Evolutionary conservation across 2,797 vertebrate species (phyloP), one percentile per base, ranked within the genome.

Genomic region (Pampus argenteus): DNA sequence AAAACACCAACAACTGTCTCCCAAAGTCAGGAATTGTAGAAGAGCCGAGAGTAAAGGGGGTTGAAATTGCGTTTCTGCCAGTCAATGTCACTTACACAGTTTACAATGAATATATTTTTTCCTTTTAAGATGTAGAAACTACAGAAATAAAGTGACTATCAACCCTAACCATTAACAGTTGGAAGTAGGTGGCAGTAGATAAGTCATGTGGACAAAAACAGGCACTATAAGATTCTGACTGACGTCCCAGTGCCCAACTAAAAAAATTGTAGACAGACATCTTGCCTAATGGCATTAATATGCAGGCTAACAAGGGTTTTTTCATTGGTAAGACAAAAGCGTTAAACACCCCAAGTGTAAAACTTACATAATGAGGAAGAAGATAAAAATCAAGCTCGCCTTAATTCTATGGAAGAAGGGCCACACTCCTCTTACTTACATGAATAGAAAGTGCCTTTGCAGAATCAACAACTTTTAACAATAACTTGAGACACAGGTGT

Each of bases 371-470:
- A 67, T n/a, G 17, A 66, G 31, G 56, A 76, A 74, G 50, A 75
- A 56, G 28, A 44, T 66, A 76, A 22, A 20, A 76, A 80, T 77
- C 64, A 76, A 68, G 42, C 60, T 51, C 5, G 52, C 38, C 65
- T 83, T 76, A 67, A 73, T 63, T 78, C 50, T 63, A 51, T n/a
- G 42, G 57, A 58, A 66, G 67, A 54, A 36, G 47, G 28, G 57
- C 25, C 49, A 54, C 23, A 50, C 18, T 83, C 40, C 28, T 64
- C 66, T 48, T 61, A 69, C 69, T 75, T 57, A 61, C 73, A 49
- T 66, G 36, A 70, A 74, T 71, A 64, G 77, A 84, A 91, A 88
- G 89, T 89, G 87, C 85, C 52, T 67, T 74, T 58, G 55, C 60
- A 73, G 64, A 66, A 73, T 70, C 62, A 72, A 59, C 11, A 84